Percentiles rank a stretch among this genome's conserved stretches.
Evolutionary conservation across 2,113 vertebrate species (phyloP).

Genomic region (Oncorhynchus masou): DNA sequence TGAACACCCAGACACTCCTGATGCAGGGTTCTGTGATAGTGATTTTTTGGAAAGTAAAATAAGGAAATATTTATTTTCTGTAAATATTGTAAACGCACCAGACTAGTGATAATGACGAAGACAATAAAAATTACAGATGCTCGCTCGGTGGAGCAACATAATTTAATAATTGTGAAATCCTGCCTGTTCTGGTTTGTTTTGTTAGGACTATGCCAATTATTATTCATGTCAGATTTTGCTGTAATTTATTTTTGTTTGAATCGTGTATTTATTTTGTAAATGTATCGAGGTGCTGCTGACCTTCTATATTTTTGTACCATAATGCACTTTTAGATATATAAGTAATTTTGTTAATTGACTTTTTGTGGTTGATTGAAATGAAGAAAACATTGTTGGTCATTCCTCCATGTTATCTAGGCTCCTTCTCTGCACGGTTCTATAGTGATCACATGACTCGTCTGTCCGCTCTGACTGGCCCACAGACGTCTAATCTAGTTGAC

Average conservation of each 20-base stretch:
- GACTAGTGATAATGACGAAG: constrained; percentile 60
- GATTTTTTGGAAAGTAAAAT: constrained; percentile 69
- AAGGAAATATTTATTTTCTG: constrained; percentile 79
- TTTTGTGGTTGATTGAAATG: constrained; percentile 68
- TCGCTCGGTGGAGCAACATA: constrained; percentile 59
- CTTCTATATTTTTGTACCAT: constrained; percentile 94
- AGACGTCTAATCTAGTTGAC: constrained; percentile 17
- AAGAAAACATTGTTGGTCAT: constrained; percentile 53
- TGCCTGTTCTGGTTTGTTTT: constrained; percentile 53
- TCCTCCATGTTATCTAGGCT: constrained; percentile 11
- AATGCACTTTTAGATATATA: constrained; percentile 98
- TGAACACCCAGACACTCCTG: constrained; percentile 64
- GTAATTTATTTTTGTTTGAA: constrained; percentile 92
- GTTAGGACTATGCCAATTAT: constrained; percentile 53
- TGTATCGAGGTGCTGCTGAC: constrained; percentile 96
- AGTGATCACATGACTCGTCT: constrained; percentile 6
- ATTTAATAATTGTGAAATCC: constrained; percentile 72
- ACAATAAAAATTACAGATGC: constrained; percentile 47
- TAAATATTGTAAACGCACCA: constrained; percentile 68
- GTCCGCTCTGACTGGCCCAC: background rate
- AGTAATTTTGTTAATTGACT: constrained; percentile 63
- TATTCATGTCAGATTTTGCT: constrained; percentile 64
- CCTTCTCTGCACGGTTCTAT: constrained; percentile 7
- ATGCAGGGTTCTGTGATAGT: constrained; percentile 57
- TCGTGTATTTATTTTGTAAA: constrained; percentile 98